Percentiles rank a stretch among this genome's conserved stretches.
phyloP scores from a whole-genome alignment of 2,888 invertebrate species.

The Volucella bombylans region DNA sequence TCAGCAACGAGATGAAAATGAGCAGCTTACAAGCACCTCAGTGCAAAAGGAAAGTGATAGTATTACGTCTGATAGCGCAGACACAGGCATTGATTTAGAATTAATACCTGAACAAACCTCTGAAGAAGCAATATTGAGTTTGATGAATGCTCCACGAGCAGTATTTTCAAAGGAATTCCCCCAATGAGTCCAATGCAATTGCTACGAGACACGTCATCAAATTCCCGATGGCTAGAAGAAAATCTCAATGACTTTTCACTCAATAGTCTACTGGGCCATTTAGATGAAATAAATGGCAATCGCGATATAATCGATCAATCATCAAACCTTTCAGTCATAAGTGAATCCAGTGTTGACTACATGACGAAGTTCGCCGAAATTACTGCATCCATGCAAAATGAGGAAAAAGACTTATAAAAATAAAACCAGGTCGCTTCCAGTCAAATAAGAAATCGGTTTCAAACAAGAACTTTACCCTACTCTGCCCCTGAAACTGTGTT shows the following conservation, averaged over 20 bases:
- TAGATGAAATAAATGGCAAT: conserved; percentile 85
- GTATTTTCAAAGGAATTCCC: conserved; percentile 79
- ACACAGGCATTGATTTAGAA: not conserved
- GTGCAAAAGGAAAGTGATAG: conserved; percentile 23
- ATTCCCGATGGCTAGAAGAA: conserved; percentile 82
- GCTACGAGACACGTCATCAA: conserved; percentile 84
- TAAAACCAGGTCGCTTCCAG: conserved; percentile 30
- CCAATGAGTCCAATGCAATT: conserved; percentile 86
- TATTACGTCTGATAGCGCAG: conserved; percentile 41
- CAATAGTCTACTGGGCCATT: conserved; percentile 91
- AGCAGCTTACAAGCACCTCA: not conserved
- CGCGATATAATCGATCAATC: conserved; percentile 86
- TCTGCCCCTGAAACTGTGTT: conserved; percentile 33
- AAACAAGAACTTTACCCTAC: conserved; percentile 23
- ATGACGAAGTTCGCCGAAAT: conserved; percentile 95
- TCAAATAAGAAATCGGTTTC: conserved; percentile 62
- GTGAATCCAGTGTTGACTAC: conserved; percentile 94
- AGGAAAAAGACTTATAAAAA: conserved; percentile 81
- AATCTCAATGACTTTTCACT: conserved; percentile 93
- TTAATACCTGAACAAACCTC: conserved; percentile 11
- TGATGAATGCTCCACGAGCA: conserved; percentile 75
- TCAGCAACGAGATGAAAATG: not conserved
- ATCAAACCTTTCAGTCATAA: conserved; percentile 91
- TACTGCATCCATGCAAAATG: conserved; percentile 85
- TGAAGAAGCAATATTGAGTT: conserved; percentile 49